Conservation (phyloP, 2,797 vertebrate species). For the Falco novaeseelandiae region DNA sequence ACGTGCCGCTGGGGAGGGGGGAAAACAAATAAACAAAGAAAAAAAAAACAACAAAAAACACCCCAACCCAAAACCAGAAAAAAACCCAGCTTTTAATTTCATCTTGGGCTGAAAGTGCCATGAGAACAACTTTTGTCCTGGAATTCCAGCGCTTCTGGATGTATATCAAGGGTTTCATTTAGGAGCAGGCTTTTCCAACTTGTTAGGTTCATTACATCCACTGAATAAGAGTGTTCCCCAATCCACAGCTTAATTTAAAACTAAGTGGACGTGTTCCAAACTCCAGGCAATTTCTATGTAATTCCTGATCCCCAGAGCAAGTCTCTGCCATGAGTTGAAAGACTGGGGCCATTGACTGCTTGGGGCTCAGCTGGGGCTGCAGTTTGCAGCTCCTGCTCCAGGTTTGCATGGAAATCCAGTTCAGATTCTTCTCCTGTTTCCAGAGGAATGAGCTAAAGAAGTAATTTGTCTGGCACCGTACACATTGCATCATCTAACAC, state of each 20-base stretch:
- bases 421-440: conserved; percentile 52
- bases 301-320: not conserved
- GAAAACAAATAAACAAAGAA: not conserved
- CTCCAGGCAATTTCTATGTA: not conserved
- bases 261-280: conserved; percentile 27
- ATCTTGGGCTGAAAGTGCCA: not conserved
- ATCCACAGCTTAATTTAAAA: conserved; percentile 35
- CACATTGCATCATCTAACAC: conserved; percentile 65
- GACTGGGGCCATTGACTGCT: not conserved
- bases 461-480: conserved; percentile 47
- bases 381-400: conserved; percentile 24
- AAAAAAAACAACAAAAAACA: not conserved
- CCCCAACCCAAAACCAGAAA: too few relatives aligned
- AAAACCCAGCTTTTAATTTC: not conserved
- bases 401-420: conserved; percentile 48
- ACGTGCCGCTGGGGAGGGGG: not conserved
- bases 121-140: not conserved
- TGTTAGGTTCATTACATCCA: conserved; percentile 8
- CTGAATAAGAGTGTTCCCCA: conserved; percentile 1
- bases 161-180: not conserved
- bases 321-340: not conserved
- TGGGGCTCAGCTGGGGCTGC: not conserved
- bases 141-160: not conserved
- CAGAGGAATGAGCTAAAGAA: conserved; percentile 52
- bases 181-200: not conserved